These are phyloP conservation scores for Halocaridina rubra DNA, from an alignment of 2,888 invertebrate genomes.

Conservation along the genomic window DNA sequence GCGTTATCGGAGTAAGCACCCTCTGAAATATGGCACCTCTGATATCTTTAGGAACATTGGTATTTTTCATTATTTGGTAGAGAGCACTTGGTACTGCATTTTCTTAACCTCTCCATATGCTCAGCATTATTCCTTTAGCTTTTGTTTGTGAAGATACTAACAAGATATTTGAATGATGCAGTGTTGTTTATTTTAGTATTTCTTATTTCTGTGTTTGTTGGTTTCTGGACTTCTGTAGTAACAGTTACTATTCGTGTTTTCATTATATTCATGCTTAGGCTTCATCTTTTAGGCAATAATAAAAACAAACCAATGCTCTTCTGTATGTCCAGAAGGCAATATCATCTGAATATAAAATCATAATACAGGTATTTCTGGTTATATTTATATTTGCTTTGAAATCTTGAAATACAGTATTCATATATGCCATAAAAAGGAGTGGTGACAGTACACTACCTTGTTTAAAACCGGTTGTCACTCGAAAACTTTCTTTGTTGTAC, in stretches of 20 bases:
- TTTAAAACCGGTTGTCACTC: background rate
- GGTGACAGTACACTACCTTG: background rate
- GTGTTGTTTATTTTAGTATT: background rate
- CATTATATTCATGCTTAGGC: background rate
- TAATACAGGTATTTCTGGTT: background rate
- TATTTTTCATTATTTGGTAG: background rate
- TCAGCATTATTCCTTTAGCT: background rate
- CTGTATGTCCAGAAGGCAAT: background rate
- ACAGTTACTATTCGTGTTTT: background rate
- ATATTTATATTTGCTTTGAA: background rate
- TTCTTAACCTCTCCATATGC: background rate
- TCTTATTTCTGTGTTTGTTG: background rate
- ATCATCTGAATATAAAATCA: background rate
- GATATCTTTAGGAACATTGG: background rate
- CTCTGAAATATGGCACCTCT: background rate
- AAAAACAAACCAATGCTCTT: background rate
- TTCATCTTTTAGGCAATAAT: background rate
- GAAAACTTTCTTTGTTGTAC: background rate
- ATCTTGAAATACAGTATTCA: background rate
- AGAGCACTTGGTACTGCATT: background rate
- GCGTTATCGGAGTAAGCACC: background rate
- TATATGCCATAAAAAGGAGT: background rate
- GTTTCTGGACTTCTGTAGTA: background rate
- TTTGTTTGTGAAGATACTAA: background rate
- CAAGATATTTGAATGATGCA: background rate